These are phyloP conservation scores for Nemoura dubitans DNA, from an alignment of 2,888 invertebrate species.

Conservation along the genomic window DNA sequence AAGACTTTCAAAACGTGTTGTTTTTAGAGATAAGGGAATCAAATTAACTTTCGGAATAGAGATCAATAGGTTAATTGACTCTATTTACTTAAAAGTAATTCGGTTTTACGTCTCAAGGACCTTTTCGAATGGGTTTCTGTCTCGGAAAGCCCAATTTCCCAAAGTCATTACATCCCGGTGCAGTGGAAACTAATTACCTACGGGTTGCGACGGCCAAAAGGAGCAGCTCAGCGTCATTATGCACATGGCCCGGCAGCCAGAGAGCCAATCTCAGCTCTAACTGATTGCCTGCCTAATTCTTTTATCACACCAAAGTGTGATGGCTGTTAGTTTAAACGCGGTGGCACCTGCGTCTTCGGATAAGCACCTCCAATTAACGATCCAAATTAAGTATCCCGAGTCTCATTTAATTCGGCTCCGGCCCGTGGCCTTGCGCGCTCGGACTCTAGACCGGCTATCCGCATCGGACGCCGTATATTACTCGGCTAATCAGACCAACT, in stretches of 20 bases:
- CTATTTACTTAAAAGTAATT: background rate
- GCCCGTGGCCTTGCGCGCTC: background rate
- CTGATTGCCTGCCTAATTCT: background rate
- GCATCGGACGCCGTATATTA: background rate
- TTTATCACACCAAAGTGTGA: background rate
- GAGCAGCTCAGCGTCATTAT: too few species aligned
- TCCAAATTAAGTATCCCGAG: background rate
- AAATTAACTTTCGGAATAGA: background rate
- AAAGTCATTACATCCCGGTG: background rate
- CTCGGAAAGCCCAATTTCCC: too few species aligned
- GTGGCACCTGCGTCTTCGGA: background rate
- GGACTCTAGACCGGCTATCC: background rate
- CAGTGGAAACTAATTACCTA: background rate
- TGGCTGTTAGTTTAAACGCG: background rate
- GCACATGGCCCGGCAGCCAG: too few species aligned
- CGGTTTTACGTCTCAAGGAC: background rate
- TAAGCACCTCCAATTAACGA: background rate
- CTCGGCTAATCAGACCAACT: background rate
- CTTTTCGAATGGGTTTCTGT: background rate
- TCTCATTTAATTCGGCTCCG: background rate
- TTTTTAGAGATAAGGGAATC: background rate
- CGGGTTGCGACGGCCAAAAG: background rate
- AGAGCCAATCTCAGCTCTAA: background rate
- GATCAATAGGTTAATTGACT: background rate
- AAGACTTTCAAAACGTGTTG: too few species aligned